Evolutionary conservation across 2,888 invertebrate species (phyloP).

Genomic region (Callyntrura sp.): DNA sequence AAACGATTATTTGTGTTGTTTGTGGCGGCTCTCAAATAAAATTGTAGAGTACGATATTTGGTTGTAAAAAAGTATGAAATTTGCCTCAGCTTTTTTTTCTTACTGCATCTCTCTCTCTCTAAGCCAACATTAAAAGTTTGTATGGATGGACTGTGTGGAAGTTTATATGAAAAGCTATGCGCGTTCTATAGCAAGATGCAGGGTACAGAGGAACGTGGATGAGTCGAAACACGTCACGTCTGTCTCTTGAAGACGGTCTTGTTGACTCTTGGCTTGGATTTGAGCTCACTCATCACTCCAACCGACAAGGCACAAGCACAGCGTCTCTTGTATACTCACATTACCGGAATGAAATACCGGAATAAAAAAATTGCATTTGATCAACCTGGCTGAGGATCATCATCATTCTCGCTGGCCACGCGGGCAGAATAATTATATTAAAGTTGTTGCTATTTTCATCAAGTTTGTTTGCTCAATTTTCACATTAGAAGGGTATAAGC

Average conservation of each 20-base stretch:
- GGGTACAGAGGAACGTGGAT: slow-evolving; percentile 35
- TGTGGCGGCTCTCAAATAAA: slow-evolving; percentile 32
- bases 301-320: slow-evolving; percentile 46
- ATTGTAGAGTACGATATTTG: slow-evolving; percentile 24
- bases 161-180: neutral
- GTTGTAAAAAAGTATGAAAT: neutral
- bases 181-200: neutral
- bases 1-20: slow-evolving; percentile 20
- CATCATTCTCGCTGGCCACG: slow-evolving; percentile 30
- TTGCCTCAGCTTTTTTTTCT: neutral
- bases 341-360: slow-evolving; percentile 40
- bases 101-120: neutral
- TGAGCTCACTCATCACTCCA: slow-evolving; percentile 43
- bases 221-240: slow-evolving; percentile 36
- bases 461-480: neutral
- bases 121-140: slow-evolving; percentile 7
- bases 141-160: neutral
- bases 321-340: slow-evolving; percentile 50
- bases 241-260: slow-evolving; percentile 32
- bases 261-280: neutral
- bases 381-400: slow-evolving; percentile 42
- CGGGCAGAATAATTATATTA: slow-evolving; percentile 18
- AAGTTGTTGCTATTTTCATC: slow-evolving; percentile 14
- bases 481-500: neutral
- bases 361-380: slow-evolving; percentile 56